Percentiles rank a stretch among this genome's conserved stretches.
Conservation (phyloP, 2,888 invertebrate genomes). For the Lomographa bimaculata region DNA sequence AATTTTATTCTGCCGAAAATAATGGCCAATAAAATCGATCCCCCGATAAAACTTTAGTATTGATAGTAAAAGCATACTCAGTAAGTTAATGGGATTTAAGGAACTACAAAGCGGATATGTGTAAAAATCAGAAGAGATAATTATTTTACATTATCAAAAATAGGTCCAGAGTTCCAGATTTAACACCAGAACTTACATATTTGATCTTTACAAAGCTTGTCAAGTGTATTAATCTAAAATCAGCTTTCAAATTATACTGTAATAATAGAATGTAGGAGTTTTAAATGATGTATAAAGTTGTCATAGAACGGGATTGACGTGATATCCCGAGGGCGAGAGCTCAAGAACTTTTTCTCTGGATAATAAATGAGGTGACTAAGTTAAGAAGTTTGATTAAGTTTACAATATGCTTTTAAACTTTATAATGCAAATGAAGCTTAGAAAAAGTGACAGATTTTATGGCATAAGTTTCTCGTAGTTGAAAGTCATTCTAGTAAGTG, state of each 20-base stretch:
- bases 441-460: conserved; percentile 8
- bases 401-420: conserved; percentile 9
- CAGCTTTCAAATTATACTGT: conserved; percentile 14
- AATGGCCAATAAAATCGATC: conserved; percentile 17
- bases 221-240: conserved; percentile 40
- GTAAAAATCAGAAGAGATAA: conserved; percentile 51
- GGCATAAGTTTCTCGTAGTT: conserved; percentile 8
- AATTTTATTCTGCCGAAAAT: conserved; percentile 22
- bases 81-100: conserved; percentile 38
- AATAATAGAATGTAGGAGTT: conserved; percentile 8
- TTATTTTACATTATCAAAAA: conserved; percentile 63
- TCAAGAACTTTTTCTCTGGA: conserved; percentile 12
- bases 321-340: conserved; percentile 11
- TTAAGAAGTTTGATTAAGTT: conserved; percentile 17
- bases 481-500: conserved; percentile 15
- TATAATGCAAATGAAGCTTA: conserved; percentile 13
- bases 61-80: conserved; percentile 28
- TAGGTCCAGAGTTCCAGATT: conserved; percentile 55
- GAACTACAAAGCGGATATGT: conserved; percentile 39
- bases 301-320: conserved; percentile 17
- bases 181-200: conserved; percentile 44
- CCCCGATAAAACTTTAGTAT: conserved; percentile 29
- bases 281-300: conserved; percentile 12
- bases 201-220: conserved; percentile 42
- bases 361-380: conserved; percentile 19